These are phyloP conservation scores for Gallinago nigripennis DNA, from an alignment of 2,797 vertebrate species.

Conservation along the genomic window DNA sequence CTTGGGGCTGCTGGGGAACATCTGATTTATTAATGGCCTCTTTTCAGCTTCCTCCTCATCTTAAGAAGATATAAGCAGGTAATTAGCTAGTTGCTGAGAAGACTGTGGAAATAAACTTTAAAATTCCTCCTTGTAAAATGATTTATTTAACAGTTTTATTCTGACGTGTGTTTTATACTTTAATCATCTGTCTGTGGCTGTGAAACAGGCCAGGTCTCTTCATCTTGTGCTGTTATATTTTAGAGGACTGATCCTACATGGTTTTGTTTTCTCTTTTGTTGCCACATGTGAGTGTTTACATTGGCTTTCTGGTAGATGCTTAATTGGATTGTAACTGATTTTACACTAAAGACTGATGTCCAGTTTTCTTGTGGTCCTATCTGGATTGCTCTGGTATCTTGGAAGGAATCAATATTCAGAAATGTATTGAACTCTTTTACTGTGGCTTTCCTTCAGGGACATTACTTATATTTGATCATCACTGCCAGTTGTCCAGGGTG, in stretches of 20 bases:
- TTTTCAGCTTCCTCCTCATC: conserved; percentile 64
- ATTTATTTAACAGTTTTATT: conserved; percentile 64
- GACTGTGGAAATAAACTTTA: conserved; percentile 55
- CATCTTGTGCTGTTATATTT: conserved; percentile 4
- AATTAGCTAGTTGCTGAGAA: conserved; percentile 63
- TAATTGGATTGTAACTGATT: conserved; percentile 60
- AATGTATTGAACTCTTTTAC: conserved; percentile 8
- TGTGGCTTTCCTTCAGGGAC: conserved; percentile 5
- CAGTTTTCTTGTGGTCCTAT: not conserved
- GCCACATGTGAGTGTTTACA: not conserved
- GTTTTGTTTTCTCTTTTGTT: conserved; percentile 32
- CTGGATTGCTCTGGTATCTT: conserved; percentile 34
- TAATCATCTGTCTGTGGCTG: conserved; percentile 41
- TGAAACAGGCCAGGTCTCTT: conserved; percentile 25
- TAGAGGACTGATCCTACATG: not conserved
- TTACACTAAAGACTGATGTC: conserved; percentile 41
- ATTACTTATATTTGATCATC: conserved; percentile 12
- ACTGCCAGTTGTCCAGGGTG: not conserved
- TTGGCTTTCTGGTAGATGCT: conserved; percentile 9
- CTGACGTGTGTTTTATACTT: conserved; percentile 46
- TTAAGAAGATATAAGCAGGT: conserved; percentile 70
- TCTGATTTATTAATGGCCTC: conserved; percentile 60
- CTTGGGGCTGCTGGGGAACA: conserved; percentile 35
- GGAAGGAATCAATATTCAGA: conserved; percentile 44
- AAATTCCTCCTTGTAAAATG: conserved; percentile 55